Percentiles rank a stretch among this genome's conserved stretches.
These are phyloP conservation scores for Tenthredo mesomela DNA, from an alignment of 2,888 invertebrate species.

Conservation along the genomic window DNA sequence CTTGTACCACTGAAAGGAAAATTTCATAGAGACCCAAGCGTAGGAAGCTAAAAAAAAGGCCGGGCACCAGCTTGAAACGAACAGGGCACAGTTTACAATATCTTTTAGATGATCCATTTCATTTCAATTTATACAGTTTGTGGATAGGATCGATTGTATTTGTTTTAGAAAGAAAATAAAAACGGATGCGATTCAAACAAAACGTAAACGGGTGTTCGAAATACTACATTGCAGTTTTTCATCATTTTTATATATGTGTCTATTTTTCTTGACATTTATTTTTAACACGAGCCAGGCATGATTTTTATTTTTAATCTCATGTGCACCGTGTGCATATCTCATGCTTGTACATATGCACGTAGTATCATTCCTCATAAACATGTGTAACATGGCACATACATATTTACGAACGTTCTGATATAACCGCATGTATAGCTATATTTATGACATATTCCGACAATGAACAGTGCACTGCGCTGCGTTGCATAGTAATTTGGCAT, in stretches of 20 bases:
- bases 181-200: neutral
- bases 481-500: neutral
- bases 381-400: neutral
- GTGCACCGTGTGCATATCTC: neutral
- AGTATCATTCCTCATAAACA: neutral
- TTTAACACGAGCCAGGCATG: neutral
- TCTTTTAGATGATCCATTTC: neutral
- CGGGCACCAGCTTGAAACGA: conserved; percentile 35
- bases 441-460: neutral
- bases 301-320: neutral
- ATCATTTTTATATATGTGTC: neutral
- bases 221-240: neutral
- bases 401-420: neutral
- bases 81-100: conserved; percentile 11
- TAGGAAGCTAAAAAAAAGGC: conserved; percentile 27
- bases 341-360: neutral
- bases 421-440: neutral
- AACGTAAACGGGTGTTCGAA: conserved; percentile 7
- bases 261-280: neutral
- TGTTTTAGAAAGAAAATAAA: neutral
- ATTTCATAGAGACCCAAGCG: conserved; percentile 26
- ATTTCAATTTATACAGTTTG: neutral
- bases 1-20: conserved; percentile 84
- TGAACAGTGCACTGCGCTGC: neutral
- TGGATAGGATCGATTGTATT: conserved; percentile 5